A percentile compares a stretch with the other conserved stretches of the same genome.
These are phyloP conservation scores for Rhea pennata DNA, from an alignment of 2,113 vertebrate species.

Conservation along the genomic window DNA sequence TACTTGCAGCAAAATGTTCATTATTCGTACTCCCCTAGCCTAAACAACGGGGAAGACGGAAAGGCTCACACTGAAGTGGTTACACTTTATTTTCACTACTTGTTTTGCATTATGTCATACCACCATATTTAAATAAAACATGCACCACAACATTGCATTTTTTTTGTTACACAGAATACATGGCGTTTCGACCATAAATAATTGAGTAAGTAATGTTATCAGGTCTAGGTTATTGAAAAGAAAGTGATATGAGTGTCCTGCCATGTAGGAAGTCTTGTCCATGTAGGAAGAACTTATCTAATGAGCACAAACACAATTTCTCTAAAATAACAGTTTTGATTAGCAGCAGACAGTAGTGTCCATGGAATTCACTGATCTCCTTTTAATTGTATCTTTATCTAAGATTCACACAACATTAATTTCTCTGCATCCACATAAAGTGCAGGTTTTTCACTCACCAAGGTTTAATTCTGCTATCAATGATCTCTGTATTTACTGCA, in stretches of 20 bases:
- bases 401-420: neutral
- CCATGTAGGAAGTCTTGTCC: neutral
- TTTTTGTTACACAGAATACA: neutral
- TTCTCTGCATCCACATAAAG: neutral
- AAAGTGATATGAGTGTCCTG: neutral
- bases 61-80: neutral
- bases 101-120: neutral
- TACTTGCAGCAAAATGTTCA: neutral
- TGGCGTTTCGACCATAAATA: neutral
- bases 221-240: neutral
- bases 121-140: neutral
- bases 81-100: neutral
- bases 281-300: neutral
- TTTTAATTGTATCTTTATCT: neutral
- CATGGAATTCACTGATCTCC: neutral
- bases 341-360: neutral
- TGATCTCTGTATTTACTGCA: neutral
- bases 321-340: constrained; percentile 7
- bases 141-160: neutral
- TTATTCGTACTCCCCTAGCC: neutral
- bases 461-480: neutral
- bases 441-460: neutral
- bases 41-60: neutral
- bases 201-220: neutral
- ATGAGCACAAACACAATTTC: neutral